A percentile compares a stretch with the other conserved stretches of the same genome.
Conservation (phyloP, 2,797 vertebrate genomes). For the Phataginus tetradactyla region DNA sequence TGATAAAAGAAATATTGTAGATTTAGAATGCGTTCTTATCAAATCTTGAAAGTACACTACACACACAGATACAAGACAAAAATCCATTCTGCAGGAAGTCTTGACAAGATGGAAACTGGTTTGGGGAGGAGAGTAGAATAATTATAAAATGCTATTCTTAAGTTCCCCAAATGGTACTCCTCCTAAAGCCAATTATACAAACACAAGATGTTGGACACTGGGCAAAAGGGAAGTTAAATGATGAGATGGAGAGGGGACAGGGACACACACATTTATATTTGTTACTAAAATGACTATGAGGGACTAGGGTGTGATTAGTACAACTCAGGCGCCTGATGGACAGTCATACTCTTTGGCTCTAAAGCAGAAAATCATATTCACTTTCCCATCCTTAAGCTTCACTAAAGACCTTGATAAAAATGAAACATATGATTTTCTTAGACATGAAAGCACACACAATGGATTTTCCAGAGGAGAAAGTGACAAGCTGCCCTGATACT, state of each 20-base stretch:
- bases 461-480: not conserved
- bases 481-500: not conserved
- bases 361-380: not conserved
- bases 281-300: not conserved
- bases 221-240: not conserved
- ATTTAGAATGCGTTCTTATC: not conserved
- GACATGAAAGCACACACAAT: not conserved
- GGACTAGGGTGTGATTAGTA: not conserved
- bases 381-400: not conserved
- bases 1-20: slow-evolving; percentile 25
- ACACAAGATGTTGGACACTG: not conserved
- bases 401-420: not conserved
- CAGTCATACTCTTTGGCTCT: not conserved
- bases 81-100: not conserved
- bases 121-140: not conserved
- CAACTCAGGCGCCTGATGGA: not conserved
- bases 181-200: slow-evolving; percentile 9
- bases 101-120: not conserved
- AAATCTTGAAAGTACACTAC: not conserved
- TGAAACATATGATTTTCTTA: not conserved
- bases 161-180: not conserved
- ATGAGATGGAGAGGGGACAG: not conserved
- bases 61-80: not conserved
- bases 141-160: slow-evolving; percentile 6
- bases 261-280: not conserved